Evolutionary conservation across 92 coral and sea anemone species (phyloP).

Genomic region (Parazoanthus darwini): DNA sequence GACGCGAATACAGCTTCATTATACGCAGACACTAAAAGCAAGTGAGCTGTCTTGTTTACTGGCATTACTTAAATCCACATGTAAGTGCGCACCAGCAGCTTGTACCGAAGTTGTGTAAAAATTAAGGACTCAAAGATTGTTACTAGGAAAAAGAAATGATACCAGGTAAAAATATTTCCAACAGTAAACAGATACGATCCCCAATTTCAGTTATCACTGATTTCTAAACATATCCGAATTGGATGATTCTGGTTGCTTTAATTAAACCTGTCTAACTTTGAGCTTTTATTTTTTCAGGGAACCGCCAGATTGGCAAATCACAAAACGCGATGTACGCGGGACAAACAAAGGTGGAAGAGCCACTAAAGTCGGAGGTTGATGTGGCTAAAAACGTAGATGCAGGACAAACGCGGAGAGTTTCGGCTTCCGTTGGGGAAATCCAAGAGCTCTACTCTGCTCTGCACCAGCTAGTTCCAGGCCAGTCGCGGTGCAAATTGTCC

Average conservation of each 20-base stretch:
- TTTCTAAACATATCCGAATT: too few relatives aligned
- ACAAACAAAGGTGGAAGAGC: conserved; percentile 10
- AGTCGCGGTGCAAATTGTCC: neutral
- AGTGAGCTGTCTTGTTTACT: neutral
- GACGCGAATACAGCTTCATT: too few relatives aligned
- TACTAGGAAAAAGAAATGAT: too few relatives aligned
- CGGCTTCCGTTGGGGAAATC: conserved; percentile 79
- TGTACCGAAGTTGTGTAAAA: too few relatives aligned
- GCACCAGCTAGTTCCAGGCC: conserved; percentile 80
- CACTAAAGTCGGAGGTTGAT: conserved; percentile 36
- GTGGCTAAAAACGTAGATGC: conserved; percentile 29
- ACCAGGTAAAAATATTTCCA: too few relatives aligned
- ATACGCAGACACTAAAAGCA: too few relatives aligned
- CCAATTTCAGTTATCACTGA: too few relatives aligned
- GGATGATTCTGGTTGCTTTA: neutral
- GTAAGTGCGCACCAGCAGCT: neutral
- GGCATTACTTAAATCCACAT: too few relatives aligned
- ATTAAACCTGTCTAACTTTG: neutral
- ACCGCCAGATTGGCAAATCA: conserved; percentile 35
- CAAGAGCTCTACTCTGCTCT: conserved; percentile 71
- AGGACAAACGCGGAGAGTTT: conserved; percentile 59
- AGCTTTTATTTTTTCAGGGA: conserved; percentile 5
- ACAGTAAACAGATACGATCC: too few relatives aligned
- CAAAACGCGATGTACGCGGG: conserved; percentile 39
- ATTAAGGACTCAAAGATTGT: too few relatives aligned